Conservation (phyloP, 2,888 invertebrate species). For the Hirtodrosophila duncani region DNA sequence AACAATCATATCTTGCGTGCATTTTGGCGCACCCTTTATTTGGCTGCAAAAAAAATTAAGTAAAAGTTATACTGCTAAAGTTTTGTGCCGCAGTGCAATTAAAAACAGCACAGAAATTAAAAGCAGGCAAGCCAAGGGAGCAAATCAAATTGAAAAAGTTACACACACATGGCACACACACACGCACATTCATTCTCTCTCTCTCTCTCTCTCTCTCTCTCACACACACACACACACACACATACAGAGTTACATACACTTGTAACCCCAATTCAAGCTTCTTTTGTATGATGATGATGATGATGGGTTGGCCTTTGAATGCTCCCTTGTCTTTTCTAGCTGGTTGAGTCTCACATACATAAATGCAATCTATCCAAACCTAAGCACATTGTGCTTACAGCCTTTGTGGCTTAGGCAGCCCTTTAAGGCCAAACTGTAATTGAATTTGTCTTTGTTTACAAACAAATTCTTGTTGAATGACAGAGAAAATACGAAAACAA, state of each 20-base stretch:
- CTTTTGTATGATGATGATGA: constrained; percentile 5
- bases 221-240: no score
- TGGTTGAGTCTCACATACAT: constrained; percentile 5
- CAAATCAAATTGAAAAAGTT: constrained; percentile 41
- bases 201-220: no score
- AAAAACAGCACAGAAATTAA: constrained; percentile 24
- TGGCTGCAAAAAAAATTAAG: not conserved
- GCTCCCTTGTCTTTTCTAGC: constrained; percentile 3
- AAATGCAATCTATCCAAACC: constrained; percentile 22
- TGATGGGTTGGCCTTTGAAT: not conserved
- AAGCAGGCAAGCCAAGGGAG: constrained; percentile 1
- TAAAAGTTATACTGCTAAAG: constrained; percentile 18
- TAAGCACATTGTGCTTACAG: constrained; percentile 41
- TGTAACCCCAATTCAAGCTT: not conserved
- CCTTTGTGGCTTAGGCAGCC: constrained; percentile 46
- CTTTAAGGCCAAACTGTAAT: constrained; percentile 48
- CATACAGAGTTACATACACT: not conserved
- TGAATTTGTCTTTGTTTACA: constrained; percentile 63
- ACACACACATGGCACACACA: not conserved
- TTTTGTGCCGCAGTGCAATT: constrained; percentile 18
- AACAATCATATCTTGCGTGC: no score
- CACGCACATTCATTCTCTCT: no score
- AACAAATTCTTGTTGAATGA: constrained; percentile 61
- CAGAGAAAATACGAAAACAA: constrained; percentile 38
- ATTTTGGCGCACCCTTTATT: no score